A percentile compares a stretch with the other conserved stretches of the same genome.
These are phyloP conservation scores for Drosophila meridionalis DNA, from an alignment of 2,888 invertebrate species.

Conservation along the genomic window DNA sequence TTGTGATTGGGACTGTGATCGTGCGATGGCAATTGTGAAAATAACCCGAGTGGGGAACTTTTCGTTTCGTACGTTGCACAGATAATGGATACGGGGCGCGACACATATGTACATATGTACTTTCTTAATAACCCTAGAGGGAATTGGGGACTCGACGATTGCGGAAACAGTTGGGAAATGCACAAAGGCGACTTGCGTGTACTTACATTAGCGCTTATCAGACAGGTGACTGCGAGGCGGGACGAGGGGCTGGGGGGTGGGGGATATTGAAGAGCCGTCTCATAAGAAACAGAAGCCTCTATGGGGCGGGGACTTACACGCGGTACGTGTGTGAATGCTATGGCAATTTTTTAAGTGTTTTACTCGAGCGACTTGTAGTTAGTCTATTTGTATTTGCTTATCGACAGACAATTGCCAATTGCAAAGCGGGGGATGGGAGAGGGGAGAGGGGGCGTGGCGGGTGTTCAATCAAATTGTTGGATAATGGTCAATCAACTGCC, in stretches of 20 bases:
- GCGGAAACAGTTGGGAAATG: constrained; percentile 42
- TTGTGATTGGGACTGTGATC: background rate
- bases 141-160: constrained; percentile 19
- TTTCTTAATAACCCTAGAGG: constrained; percentile 16
- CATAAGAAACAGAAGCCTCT: constrained; percentile 5
- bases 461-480: constrained; percentile 62
- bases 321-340: constrained; percentile 36
- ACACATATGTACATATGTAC: background rate
- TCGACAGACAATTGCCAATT: constrained; percentile 67
- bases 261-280: background rate
- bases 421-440: background rate
- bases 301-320: constrained; percentile 42
- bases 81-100: constrained; percentile 23
- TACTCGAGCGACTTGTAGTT: constrained; percentile 53
- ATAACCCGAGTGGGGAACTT: constrained; percentile 33
- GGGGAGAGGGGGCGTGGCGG: background rate
- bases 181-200: constrained; percentile 39
- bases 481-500: constrained; percentile 69
- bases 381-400: constrained; percentile 43
- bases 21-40: constrained; percentile 1
- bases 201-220: constrained; percentile 39
- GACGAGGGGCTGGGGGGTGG: background rate
- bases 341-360: constrained; percentile 43
- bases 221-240: background rate
- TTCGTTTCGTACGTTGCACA: constrained; percentile 2